Evolutionary conservation across 2,113 vertebrate species (phyloP).

Genomic region (Calypte anna): DNA sequence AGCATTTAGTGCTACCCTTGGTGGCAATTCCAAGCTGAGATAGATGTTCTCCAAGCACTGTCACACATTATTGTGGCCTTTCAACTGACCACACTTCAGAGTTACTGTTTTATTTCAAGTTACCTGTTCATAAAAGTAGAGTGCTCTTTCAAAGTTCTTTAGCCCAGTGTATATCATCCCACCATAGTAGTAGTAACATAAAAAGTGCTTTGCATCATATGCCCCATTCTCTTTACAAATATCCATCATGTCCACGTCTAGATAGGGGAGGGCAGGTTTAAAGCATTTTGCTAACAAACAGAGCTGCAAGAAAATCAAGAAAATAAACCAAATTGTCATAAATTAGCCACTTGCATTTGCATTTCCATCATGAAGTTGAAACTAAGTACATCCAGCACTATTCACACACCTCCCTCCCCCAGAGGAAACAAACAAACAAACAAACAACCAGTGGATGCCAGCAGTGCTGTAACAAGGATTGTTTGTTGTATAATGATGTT

Average conservation of each 20-base stretch:
- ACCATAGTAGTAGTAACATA: conserved; percentile 99
- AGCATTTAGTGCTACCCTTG: background rate
- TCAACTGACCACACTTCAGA: background rate
- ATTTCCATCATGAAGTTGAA: background rate
- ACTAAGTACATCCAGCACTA: background rate
- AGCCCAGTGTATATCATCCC: conserved; percentile 99
- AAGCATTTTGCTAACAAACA: conserved; percentile 99
- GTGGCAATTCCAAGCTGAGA: background rate
- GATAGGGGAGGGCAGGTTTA: conserved; percentile 95
- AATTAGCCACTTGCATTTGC: conserved; percentile 6
- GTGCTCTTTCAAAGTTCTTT: conserved; percentile 97
- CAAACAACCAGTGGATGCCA: background rate
- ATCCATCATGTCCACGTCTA: conserved; percentile 99
- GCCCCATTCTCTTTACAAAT: conserved; percentile 99
- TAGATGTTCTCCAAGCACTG: background rate
- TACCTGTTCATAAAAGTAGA: conserved; percentile 99
- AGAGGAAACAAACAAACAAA: background rate
- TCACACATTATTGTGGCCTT: background rate
- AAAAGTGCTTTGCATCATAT: conserved; percentile 98
- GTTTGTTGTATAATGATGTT: background rate
- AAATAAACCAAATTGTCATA: conserved; percentile 52
- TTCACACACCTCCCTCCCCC: background rate
- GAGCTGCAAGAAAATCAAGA: conserved; percentile 81
- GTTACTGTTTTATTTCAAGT: background rate
- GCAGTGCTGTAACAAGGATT: background rate